Evolutionary conservation across 2,113 vertebrate genomes (phyloP).

Genomic region (Scatophagus argus): DNA sequence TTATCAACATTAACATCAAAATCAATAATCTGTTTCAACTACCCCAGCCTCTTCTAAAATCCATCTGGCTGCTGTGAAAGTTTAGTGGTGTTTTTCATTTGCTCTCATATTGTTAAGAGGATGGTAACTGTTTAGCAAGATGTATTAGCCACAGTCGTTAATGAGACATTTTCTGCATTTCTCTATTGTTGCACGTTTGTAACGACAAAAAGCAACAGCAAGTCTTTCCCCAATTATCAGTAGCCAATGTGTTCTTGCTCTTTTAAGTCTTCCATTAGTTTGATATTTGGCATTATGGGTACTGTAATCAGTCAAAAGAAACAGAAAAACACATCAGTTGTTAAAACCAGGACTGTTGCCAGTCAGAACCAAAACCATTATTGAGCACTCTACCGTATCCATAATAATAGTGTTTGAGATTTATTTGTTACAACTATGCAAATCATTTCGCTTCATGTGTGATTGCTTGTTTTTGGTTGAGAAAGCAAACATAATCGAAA

Average conservation of each 20-base stretch:
- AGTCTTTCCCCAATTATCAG: conserved; percentile 33
- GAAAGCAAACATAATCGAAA: conserved; percentile 52
- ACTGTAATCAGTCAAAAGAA: conserved; percentile 26
- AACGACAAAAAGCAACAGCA: neutral
- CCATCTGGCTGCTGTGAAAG: neutral
- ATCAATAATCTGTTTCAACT: neutral
- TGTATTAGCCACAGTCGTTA: accelerated
- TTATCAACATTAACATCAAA: conserved; percentile 19
- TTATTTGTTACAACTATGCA: conserved; percentile 30
- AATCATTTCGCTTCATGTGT: conserved; percentile 19
- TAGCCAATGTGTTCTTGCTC: conserved; percentile 30
- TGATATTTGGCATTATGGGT: conserved; percentile 44
- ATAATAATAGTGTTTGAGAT: conserved; percentile 21
- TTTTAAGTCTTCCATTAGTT: conserved; percentile 30
- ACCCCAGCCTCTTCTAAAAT: neutral
- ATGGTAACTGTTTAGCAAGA: neutral
- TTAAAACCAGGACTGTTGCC: conserved; percentile 27
- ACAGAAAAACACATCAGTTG: conserved; percentile 35
- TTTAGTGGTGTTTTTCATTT: conserved; percentile 15
- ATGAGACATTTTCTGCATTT: neutral
- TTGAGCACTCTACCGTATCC: conserved; percentile 26
- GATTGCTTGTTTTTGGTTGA: conserved; percentile 49
- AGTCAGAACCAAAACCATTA: conserved; percentile 23
- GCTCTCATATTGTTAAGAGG: neutral
- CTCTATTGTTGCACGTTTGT: neutral